phyloP scores from a whole-genome alignment of 2,113 vertebrate genomes.

The Tringa solitaria region DNA sequence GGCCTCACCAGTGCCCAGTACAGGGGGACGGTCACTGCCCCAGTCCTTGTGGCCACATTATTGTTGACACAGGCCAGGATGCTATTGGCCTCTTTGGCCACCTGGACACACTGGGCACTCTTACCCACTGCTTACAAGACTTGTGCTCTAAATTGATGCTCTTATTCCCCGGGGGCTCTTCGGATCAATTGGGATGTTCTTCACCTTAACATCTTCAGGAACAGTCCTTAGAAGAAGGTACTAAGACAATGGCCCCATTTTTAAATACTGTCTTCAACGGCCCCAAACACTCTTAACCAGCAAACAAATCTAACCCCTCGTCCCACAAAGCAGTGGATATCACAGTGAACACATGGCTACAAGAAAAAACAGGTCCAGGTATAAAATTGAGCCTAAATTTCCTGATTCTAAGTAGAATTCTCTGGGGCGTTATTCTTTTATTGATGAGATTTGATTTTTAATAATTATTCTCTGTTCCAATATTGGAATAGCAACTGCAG shows the following conservation, averaged over 20 bases:
- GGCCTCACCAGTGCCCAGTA: too few relatives aligned
- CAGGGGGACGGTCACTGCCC: too few relatives aligned
- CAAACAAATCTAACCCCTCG: not conserved
- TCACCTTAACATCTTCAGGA: not conserved
- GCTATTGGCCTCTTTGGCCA: too few relatives aligned
- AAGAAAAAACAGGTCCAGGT: not conserved
- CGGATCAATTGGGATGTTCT: not conserved
- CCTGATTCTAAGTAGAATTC: not conserved
- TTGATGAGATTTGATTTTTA: not conserved
- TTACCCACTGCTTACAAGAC: too few relatives aligned
- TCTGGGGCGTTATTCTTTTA: not conserved
- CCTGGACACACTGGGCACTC: too few relatives aligned
- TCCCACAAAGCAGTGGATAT: not conserved
- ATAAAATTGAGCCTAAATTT: not conserved
- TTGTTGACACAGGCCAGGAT: too few relatives aligned
- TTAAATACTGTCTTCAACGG: not conserved
- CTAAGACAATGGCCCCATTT: not conserved
- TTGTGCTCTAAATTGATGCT: not conserved
- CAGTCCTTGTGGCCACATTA: too few relatives aligned
- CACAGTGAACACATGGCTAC: accelerated
- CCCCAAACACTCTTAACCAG: not conserved
- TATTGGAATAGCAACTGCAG: not conserved
- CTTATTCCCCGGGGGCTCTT: not conserved
- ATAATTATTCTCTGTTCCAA: not conserved
- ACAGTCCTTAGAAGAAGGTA: not conserved